Evolutionary conservation across 2,113 vertebrate species (phyloP).

Genomic region (Bothrops jararaca): DNA sequence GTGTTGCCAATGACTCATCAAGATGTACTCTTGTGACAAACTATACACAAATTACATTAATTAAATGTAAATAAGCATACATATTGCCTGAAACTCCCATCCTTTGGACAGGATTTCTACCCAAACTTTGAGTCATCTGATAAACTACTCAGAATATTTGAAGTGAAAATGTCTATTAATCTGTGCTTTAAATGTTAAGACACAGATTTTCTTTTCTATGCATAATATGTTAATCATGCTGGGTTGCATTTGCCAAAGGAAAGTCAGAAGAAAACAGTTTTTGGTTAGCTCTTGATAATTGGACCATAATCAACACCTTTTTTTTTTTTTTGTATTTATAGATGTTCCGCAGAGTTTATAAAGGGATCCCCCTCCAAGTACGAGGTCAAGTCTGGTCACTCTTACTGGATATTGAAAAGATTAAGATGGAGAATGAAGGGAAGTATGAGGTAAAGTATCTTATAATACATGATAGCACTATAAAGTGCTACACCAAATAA

Average conservation of each 20-base stretch:
- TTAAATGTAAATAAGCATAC: background rate
- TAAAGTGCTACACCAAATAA: background rate
- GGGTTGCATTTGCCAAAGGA: background rate
- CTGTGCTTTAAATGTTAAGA: background rate
- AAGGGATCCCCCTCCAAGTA: slow-evolving; percentile 89
- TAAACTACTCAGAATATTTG: background rate
- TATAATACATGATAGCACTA: background rate
- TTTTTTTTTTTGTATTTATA: slow-evolving; percentile 41
- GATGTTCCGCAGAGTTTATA: slow-evolving; percentile 89
- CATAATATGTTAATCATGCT: background rate
- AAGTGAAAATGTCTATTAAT: background rate
- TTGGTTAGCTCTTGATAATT: background rate
- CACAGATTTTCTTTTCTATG: background rate
- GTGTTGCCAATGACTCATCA: background rate
- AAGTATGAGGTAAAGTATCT: slow-evolving; percentile 79
- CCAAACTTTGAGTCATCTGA: background rate
- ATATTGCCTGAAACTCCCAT: background rate
- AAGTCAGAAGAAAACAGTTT: background rate
- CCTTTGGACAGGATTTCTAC: background rate
- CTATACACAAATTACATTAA: no score
- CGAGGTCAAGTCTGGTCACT: slow-evolving; percentile 88
- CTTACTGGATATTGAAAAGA: slow-evolving; percentile 80
- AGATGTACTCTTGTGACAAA: background rate
- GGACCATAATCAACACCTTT: background rate
- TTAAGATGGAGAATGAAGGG: slow-evolving; percentile 80